Percentiles rank a stretch among this genome's conserved stretches.
Conservation (phyloP, 35 echinoderm and acorn worm genomes). For the Heliocidaris erythrogramma region DNA sequence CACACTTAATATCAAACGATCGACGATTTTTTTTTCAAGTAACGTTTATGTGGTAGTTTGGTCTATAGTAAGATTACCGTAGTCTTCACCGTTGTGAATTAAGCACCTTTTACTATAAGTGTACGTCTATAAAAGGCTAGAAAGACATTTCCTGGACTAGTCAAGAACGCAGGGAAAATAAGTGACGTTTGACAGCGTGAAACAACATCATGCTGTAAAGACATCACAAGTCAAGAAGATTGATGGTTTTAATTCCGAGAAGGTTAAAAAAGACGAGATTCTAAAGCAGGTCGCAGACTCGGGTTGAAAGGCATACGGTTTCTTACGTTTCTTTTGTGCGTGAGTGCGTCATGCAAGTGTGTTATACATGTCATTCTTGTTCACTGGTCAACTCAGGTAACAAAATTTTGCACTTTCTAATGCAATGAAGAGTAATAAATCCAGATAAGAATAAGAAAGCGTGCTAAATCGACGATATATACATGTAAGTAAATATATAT, state of each 20-base stretch:
- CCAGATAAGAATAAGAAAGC: no score
- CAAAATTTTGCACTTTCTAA: no score
- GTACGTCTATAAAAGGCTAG: not conserved
- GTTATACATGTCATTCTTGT: not conserved
- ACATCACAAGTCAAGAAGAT: not conserved
- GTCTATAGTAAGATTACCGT: not conserved
- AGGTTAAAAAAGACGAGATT: not conserved
- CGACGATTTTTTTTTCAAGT: not conserved
- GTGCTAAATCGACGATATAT: no score
- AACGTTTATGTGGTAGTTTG: not conserved
- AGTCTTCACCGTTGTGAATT: no score
- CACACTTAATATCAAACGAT: not conserved
- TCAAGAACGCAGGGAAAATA: not conserved
- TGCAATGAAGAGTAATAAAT: no score
- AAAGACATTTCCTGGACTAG: not conserved
- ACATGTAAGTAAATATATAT: no score
- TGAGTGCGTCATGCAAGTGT: not conserved
- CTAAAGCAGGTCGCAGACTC: not conserved
- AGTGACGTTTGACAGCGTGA: not conserved
- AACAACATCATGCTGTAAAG: not conserved
- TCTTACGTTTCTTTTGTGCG: not conserved
- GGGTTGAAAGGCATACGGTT: not conserved
- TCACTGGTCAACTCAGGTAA: no score
- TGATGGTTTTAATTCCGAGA: conserved; percentile 3
- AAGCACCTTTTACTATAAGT: not conserved